A percentile compares a stretch with the other conserved stretches of the same genome.
phyloP scores from a whole-genome alignment of 1,140 invertebrate species.

The Drosophila ananassae region DNA sequence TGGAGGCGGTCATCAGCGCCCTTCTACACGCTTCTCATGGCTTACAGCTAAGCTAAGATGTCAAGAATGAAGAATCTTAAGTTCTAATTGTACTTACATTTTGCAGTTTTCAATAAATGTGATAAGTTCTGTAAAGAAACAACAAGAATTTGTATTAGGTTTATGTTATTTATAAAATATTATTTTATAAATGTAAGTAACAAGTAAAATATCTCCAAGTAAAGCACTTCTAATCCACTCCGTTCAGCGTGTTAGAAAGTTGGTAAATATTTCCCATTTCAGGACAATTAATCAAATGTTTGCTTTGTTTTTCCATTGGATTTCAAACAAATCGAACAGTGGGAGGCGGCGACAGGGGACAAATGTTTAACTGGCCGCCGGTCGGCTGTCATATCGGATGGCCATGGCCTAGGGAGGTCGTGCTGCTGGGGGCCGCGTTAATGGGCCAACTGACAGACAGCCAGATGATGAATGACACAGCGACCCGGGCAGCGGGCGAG shows the following conservation, averaged over 20 bases:
- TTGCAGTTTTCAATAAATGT: neutral
- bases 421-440: constrained; percentile 39
- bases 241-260: neutral
- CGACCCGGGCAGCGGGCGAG: constrained; percentile 19
- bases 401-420: constrained; percentile 20
- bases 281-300: constrained; percentile 76
- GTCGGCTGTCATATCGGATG: constrained; percentile 49
- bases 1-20: neutral
- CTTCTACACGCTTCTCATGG: neutral
- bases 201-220: neutral
- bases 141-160: neutral
- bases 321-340: too few species aligned
- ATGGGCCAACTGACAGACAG: constrained; percentile 73
- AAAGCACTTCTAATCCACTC: constrained; percentile 11
- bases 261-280: constrained; percentile 70
- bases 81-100: neutral
- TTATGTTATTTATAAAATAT: too few species aligned
- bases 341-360: constrained; percentile 20
- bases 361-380: constrained; percentile 52
- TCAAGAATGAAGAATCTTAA: neutral
- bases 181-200: neutral
- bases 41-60: neutral
- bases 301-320: constrained; percentile 35
- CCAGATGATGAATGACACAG: constrained; percentile 41
- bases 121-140: neutral